Base-by-base conservation (phyloP, 2,888 invertebrate species). In the Uloborus plumipes region DNA sequence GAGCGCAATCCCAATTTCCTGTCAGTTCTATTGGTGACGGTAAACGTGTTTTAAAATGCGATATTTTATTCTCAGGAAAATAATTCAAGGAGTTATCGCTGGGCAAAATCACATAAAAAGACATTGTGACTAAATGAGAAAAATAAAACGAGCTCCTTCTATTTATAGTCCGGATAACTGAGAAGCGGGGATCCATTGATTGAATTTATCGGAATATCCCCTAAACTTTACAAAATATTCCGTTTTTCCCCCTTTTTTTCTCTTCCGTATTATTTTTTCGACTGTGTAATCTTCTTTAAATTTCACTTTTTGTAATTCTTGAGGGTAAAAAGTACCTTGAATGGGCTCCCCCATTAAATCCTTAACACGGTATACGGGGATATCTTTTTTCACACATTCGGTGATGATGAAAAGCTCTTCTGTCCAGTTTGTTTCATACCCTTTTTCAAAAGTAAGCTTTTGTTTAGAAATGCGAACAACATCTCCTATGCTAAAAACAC, bases 281-380 rank as follows among this genome's bases (percentile, higher is more conserved):
- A 77, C 31, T 15, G 18, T 22, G 51, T 16, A 82, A 0, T 50
- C 20, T 39, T 61, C 47, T 50, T 62, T 50, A 14, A 20, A 13
- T 26, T n/a, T 22, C 15, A 78, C 69, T 49, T 64, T 72, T 72
- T 69, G 83, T 15, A 78, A 50, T 61, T 78, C 77, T 66, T 77
- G 67, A 15, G 20, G 0, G 20, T 73, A 83, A 59, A 72, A 73
- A 15, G 49, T 61, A 7, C 73, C 67, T 50, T 66, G 47, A 20
- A 67, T 73, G 6, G 59, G 13, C 14, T 73, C 58, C 11, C 15
- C 59, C n/a, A 65, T n/a, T 18, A 70, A 67, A 49, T 77, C 53
- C 18, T 69, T 70, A 6, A 71, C 22, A 20, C 55, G 20, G 49
- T 65, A 70, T 0, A 77, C 64, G 2, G 58, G 16, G 14, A 55